phyloP scores from a whole-genome alignment of 1,140 invertebrate genomes.

The Maniola jurtina region DNA sequence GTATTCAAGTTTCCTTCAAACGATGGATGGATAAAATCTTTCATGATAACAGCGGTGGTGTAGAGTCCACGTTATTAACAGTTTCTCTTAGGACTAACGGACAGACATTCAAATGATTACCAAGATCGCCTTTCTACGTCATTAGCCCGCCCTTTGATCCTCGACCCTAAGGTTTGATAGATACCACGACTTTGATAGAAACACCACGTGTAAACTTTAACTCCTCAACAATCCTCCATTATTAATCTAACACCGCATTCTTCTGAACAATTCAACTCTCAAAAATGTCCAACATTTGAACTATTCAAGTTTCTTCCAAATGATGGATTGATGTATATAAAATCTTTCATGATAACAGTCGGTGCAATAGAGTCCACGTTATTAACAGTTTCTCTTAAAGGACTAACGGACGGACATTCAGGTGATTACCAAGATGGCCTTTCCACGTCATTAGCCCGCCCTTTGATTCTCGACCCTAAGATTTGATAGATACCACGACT shows the following conservation, averaged over 20 bases:
- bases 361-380: no score
- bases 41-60: no score
- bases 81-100: no score
- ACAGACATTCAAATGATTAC: slow-evolving; percentile 1
- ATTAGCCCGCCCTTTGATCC: background rate
- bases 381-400: no score
- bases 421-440: no score
- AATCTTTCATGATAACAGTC: no score
- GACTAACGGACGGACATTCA: no score
- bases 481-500: background rate
- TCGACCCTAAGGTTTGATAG: background rate
- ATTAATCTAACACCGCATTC: slow-evolving; percentile 14
- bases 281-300: slow-evolving; percentile 60
- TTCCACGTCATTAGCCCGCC: no score
- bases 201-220: slow-evolving; percentile 29
- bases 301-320: slow-evolving; percentile 42
- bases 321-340: slow-evolving; percentile 67
- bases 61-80: no score
- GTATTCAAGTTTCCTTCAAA: no score
- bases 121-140: background rate
- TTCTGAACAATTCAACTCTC: slow-evolving; percentile 44
- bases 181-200: no score
- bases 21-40: no score
- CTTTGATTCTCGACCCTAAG: slow-evolving; percentile 5
- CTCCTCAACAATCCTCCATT: slow-evolving; percentile 20